phyloP scores from a whole-genome alignment of 2,888 invertebrate genomes.

The Rhopalosiphum nymphaeae region DNA sequence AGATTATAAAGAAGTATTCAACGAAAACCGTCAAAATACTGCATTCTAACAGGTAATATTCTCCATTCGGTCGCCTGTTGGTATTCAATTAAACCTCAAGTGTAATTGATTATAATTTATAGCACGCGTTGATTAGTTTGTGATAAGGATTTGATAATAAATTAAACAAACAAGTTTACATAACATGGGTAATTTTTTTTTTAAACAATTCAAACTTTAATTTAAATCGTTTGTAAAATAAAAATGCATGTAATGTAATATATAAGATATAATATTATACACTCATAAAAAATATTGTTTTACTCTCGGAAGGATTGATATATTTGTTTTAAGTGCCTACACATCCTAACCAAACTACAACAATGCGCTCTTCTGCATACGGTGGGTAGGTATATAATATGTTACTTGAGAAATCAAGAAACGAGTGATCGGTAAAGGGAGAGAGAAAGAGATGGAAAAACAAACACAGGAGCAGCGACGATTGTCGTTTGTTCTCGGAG shows the following conservation, averaged over 20 bases:
- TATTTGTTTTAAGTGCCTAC: constrained; percentile 13
- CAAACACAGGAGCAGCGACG: constrained; percentile 54
- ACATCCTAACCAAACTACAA: neutral
- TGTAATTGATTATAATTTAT: constrained; percentile 8
- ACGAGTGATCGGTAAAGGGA: neutral
- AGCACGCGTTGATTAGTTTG: neutral
- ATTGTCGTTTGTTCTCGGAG: constrained; percentile 44
- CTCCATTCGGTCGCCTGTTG: neutral
- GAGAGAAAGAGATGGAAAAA: constrained; percentile 26
- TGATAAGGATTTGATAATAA: constrained; percentile 10
- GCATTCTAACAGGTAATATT: constrained; percentile 3
- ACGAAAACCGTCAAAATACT: constrained; percentile 16
- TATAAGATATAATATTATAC: neutral
- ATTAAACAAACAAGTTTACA: neutral
- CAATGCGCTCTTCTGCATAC: neutral
- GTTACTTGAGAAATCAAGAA: neutral
- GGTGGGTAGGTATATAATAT: neutral
- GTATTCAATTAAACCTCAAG: neutral
- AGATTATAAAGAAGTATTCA: neutral
- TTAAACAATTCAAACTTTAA: neutral
- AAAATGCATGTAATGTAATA: neutral
- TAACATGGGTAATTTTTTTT: neutral
- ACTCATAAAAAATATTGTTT: constrained; percentile 27
- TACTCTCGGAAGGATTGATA: neutral
- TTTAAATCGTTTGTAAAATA: neutral